phyloP scores from a whole-genome alignment of 1,140 invertebrate species.

The Cherax destructor region DNA sequence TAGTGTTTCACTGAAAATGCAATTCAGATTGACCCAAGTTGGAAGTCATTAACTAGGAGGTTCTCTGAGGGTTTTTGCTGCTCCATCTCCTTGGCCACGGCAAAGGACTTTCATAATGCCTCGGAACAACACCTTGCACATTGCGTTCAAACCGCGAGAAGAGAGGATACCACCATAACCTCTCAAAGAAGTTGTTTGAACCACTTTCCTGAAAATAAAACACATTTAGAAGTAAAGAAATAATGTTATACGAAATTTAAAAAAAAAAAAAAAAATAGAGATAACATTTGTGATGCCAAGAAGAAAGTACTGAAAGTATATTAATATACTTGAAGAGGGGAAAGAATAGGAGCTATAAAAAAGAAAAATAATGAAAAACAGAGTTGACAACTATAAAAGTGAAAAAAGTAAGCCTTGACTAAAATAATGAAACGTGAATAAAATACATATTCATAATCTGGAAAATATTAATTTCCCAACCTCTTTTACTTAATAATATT shows the following conservation, averaged over 20 bases:
- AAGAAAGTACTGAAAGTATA: too few relatives aligned
- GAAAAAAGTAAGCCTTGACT: too few relatives aligned
- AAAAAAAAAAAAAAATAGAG: too few relatives aligned
- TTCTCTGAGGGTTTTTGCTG: constrained; percentile 71
- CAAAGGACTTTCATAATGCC: constrained; percentile 90
- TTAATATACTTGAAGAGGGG: too few relatives aligned
- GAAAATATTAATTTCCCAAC: too few relatives aligned
- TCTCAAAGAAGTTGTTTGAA: constrained; percentile 83
- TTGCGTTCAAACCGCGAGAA: constrained; percentile 92
- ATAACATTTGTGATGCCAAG: too few relatives aligned
- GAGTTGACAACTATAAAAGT: too few relatives aligned
- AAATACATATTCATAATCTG: too few relatives aligned
- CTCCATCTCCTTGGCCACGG: constrained; percentile 76
- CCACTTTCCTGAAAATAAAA: constrained; percentile 78
- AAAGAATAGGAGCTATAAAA: too few relatives aligned
- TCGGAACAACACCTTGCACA: constrained; percentile 85
- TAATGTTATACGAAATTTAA: background rate
- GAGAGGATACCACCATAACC: constrained; percentile 89
- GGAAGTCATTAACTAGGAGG: constrained; percentile 64
- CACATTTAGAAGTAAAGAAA: background rate
- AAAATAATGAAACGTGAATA: too few relatives aligned
- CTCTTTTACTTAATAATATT: too few relatives aligned
- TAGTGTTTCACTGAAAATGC: constrained; percentile 58
- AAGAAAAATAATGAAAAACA: too few relatives aligned
- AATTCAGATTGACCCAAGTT: constrained; percentile 8